Conservation (phyloP, 1,140 invertebrate genomes). For the Scaptomyza pallida region DNA sequence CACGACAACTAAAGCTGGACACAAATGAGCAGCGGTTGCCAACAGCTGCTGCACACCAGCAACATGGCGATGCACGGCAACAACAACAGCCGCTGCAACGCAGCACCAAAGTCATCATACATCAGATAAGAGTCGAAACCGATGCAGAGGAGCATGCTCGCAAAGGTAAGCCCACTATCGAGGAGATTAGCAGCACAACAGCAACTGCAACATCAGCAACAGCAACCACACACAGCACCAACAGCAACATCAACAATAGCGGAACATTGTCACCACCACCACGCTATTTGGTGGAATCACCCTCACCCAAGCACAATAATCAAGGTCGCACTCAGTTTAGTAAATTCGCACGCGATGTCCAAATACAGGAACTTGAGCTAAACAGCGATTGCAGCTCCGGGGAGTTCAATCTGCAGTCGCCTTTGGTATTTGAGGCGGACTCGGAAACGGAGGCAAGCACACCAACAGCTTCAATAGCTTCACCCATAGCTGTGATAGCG, state of each 20-base stretch:
- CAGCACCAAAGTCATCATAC: conserved; percentile 73
- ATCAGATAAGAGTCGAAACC: conserved; percentile 69
- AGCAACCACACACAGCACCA: conserved; percentile 37
- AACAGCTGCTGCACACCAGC: conserved; percentile 14
- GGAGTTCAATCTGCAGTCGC: conserved; percentile 65
- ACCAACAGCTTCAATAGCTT: neutral
- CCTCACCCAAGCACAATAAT: conserved; percentile 48
- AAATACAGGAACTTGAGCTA: conserved; percentile 73
- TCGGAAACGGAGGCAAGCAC: conserved; percentile 61
- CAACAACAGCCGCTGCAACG: conserved; percentile 35
- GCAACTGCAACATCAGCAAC: conserved; percentile 17
- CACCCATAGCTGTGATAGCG: conserved; percentile 13
- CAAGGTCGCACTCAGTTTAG: conserved; percentile 36
- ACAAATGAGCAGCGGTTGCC: neutral
- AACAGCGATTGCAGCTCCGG: conserved; percentile 70
- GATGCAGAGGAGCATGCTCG: conserved; percentile 40
- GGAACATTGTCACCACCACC: conserved; percentile 66
- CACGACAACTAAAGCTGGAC: neutral
- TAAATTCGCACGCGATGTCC: conserved; percentile 55
- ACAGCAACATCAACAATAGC: conserved; percentile 16
- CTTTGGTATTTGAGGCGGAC: conserved; percentile 70
- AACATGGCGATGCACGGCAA: conserved; percentile 1
- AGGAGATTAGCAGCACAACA: conserved; percentile 65
- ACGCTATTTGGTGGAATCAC: conserved; percentile 66
- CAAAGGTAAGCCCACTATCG: conserved; percentile 58